These are phyloP conservation scores for Lucinisca nassula DNA, from an alignment of 2,888 invertebrate genomes.

Conservation along the genomic window DNA sequence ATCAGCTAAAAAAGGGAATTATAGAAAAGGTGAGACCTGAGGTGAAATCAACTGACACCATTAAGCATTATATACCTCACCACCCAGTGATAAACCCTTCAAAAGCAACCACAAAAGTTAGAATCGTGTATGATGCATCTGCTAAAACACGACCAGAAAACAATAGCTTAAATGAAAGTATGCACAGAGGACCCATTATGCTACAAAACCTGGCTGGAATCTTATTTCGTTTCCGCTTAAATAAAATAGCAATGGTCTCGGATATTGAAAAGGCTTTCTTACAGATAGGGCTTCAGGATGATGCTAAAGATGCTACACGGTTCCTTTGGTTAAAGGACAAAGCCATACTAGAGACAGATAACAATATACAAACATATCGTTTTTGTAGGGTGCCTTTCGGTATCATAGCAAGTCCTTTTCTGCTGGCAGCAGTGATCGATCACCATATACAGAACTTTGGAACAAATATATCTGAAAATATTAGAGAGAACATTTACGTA, in stretches of 20 bases:
- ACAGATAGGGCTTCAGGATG: background rate
- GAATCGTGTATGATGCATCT: conserved; percentile 8
- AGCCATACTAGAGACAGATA: background rate
- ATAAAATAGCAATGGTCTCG: background rate
- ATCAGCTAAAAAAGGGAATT: conserved; percentile 29
- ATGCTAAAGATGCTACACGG: conserved; percentile 1
- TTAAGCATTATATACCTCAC: background rate
- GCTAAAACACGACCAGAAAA: background rate
- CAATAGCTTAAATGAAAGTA: conserved; percentile 41
- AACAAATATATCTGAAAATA: background rate
- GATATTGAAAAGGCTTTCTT: conserved; percentile 27
- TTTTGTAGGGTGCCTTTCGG: conserved; percentile 33
- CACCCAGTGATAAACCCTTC: conserved; percentile 3
- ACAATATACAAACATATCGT: conserved; percentile 21
- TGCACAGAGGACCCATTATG: conserved; percentile 22
- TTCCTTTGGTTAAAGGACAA: conserved; percentile 19
- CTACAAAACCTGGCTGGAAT: conserved; percentile 21
- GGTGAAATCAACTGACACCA: background rate
- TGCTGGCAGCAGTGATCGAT: conserved; percentile 16
- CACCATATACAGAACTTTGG: background rate
- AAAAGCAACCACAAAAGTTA: background rate
- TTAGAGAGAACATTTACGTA: background rate
- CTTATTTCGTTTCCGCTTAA: conserved; percentile 6
- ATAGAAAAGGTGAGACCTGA: conserved; percentile 22
- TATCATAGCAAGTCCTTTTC: conserved; percentile 21